These are phyloP conservation scores for Hydrochoerus hydrochaeris DNA, from an alignment of 2,113 vertebrate genomes.

Conservation along the genomic window DNA sequence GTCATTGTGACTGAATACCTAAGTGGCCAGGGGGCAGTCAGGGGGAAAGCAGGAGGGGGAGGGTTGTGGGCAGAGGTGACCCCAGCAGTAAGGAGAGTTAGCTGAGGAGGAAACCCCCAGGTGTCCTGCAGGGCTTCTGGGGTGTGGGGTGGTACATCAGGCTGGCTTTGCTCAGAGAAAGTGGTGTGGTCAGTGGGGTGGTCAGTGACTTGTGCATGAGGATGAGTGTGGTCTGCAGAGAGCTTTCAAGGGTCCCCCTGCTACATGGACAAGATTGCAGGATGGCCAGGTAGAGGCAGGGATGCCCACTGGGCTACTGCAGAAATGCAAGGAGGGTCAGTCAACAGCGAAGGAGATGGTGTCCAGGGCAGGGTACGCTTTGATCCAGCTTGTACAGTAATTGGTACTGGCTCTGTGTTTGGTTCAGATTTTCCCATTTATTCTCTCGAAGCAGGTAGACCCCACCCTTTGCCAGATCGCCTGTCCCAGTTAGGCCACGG, in stretches of 20 bases:
- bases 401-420: fast-evolving
- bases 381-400: background rate
- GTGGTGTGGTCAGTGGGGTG: fast-evolving
- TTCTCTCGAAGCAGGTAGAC: background rate
- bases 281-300: fast-evolving
- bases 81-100: fast-evolving
- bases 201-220: no score
- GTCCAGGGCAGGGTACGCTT: fast-evolving
- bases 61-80: background rate
- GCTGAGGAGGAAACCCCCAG: fast-evolving
- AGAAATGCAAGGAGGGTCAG: background rate
- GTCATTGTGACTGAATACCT: fast-evolving
- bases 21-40: no score
- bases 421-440: background rate
- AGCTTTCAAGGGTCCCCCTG: background rate
- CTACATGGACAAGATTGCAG: background rate
- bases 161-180: background rate
- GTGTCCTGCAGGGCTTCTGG: no score
- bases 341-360: fast-evolving
- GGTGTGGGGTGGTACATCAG: fast-evolving
- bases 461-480: no score
- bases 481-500: background rate
- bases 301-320: fast-evolving
- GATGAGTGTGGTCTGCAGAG: fast-evolving
- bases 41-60: background rate